Conservation (phyloP, 2,797 vertebrate species). For the Sus cebifrons region DNA sequence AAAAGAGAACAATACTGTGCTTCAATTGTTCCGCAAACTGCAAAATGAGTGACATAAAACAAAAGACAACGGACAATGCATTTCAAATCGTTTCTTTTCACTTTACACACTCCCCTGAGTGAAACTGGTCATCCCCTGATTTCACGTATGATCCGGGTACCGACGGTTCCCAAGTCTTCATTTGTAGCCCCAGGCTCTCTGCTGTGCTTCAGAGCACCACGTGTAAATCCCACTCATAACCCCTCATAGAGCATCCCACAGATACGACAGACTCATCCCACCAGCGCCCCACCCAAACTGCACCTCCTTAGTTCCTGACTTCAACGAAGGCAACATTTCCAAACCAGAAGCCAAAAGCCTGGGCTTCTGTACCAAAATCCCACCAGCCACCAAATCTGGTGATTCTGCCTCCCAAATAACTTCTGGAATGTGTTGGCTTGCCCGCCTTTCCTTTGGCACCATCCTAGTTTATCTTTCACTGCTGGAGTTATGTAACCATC, state of each 20-base stretch:
- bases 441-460: background rate
- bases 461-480: background rate
- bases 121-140: background rate
- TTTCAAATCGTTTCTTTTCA: conserved; percentile 30
- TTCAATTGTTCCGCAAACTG: conserved; percentile 33
- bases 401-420: background rate
- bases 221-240: background rate
- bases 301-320: background rate
- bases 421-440: background rate
- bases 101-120: background rate
- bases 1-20: background rate
- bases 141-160: background rate
- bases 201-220: background rate
- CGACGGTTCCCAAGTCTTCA: background rate
- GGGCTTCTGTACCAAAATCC: background rate
- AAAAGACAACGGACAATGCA: background rate
- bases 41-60: background rate
- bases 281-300: background rate
- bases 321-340: background rate
- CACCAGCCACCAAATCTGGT: background rate
- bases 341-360: background rate
- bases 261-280: background rate
- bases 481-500: background rate
- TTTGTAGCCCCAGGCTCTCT: background rate
- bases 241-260: background rate